These are phyloP conservation scores for Melanargia galathea DNA, from an alignment of 2,888 invertebrate genomes.

Conservation along the genomic window DNA sequence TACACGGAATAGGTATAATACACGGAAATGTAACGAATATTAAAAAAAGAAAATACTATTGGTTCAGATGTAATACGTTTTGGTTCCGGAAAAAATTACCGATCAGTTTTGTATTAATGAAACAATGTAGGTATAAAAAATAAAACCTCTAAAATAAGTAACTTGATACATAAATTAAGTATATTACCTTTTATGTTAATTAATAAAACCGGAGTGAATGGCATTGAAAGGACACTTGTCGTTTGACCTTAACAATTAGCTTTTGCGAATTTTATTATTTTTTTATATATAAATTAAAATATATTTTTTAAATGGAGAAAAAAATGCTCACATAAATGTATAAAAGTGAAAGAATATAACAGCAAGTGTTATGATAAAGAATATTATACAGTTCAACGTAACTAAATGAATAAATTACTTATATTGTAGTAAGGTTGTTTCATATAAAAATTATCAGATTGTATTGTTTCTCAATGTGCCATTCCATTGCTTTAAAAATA, in stretches of 20 bases:
- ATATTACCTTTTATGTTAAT: conserved; percentile 10
- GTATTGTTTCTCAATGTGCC: not conserved
- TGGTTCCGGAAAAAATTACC: no score
- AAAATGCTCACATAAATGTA: not conserved
- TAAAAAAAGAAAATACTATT: no score
- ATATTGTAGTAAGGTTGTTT: not conserved
- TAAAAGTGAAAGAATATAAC: not conserved
- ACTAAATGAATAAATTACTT: not conserved
- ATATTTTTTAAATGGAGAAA: no score
- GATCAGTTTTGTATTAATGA: no score
- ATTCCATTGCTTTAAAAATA: not conserved
- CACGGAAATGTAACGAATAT: no score
- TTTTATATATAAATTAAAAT: not conserved
- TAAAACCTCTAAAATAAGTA: no score
- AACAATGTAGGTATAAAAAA: no score
- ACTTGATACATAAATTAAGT: no score
- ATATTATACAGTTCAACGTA: not conserved
- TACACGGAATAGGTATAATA: no score
- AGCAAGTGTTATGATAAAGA: not conserved
- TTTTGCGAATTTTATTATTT: conserved; percentile 17
- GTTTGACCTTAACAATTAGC: conserved; percentile 24
- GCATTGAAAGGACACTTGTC: conserved; percentile 30
- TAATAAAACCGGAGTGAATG: conserved; percentile 29
- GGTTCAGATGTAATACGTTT: no score
- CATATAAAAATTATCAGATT: not conserved